Conservation (phyloP, 2,888 invertebrate species). For the Laothoe populi region DNA sequence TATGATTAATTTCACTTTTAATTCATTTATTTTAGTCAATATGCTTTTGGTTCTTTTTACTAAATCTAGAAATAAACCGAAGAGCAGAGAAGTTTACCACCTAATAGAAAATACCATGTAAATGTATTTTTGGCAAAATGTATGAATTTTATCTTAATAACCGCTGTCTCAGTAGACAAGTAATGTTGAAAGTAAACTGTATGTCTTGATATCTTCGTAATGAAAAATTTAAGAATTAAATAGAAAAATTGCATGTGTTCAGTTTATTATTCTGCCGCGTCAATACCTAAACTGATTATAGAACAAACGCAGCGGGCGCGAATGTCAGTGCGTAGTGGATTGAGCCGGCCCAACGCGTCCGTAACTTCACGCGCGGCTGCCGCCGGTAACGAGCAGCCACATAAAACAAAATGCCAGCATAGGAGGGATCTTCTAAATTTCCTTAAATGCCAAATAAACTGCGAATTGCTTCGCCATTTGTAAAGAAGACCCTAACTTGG, state of each 20-base stretch:
- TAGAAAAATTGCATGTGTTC: neutral
- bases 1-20: too few relatives aligned
- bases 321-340: slow-evolving; percentile 44
- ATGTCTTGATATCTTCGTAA: too few relatives aligned
- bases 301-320: slow-evolving; percentile 33
- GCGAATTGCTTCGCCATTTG: slow-evolving; percentile 81
- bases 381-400: slow-evolving; percentile 81
- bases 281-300: neutral
- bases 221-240: too few relatives aligned
- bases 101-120: too few relatives aligned
- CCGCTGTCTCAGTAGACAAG: neutral
- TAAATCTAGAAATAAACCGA: too few relatives aligned
- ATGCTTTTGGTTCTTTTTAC: too few relatives aligned
- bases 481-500: slow-evolving; percentile 61
- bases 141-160: too few relatives aligned
- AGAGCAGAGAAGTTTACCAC: too few relatives aligned
- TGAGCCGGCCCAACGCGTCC: slow-evolving; percentile 69
- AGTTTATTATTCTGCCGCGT: neutral
- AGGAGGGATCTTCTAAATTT: slow-evolving; percentile 79
- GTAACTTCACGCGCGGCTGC: slow-evolving; percentile 83
- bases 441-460: slow-evolving; percentile 83
- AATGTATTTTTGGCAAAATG: too few relatives aligned
- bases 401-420: slow-evolving; percentile 84
- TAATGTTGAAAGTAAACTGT: neutral
- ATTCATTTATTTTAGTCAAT: too few relatives aligned